phyloP scores from a whole-genome alignment of 2,113 vertebrate species.

The Bos indicus region DNA sequence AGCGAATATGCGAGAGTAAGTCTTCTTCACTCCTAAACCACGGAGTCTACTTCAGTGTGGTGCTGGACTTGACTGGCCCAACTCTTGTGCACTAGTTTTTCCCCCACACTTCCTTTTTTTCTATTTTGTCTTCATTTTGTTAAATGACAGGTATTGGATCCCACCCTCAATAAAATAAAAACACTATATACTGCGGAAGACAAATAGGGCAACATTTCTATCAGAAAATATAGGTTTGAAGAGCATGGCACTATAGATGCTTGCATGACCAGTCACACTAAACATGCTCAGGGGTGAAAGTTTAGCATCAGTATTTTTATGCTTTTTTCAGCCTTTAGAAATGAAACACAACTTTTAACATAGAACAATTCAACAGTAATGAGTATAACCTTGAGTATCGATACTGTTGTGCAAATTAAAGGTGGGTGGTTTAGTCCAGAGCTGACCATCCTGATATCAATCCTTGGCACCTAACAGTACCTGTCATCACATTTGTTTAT shows the following conservation, averaged over 20 bases:
- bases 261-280: slow-evolving; percentile 85
- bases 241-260: slow-evolving; percentile 79
- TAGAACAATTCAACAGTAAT: slow-evolving; percentile 82
- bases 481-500: slow-evolving; percentile 65
- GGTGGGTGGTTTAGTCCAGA: slow-evolving; percentile 74
- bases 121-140: slow-evolving; percentile 70
- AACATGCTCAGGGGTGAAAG: slow-evolving; percentile 81
- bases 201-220: slow-evolving; percentile 77
- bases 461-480: slow-evolving; percentile 74
- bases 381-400: slow-evolving; percentile 84
- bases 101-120: background rate
- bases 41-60: slow-evolving; percentile 63
- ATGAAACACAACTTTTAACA: slow-evolving; percentile 82
- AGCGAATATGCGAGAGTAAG: slow-evolving; percentile 68
- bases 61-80: slow-evolving; percentile 54
- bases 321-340: slow-evolving; percentile 79
- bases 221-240: slow-evolving; percentile 73
- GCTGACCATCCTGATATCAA: slow-evolving; percentile 71
- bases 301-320: slow-evolving; percentile 83
- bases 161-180: slow-evolving; percentile 75
- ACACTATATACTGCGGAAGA: slow-evolving; percentile 78
- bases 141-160: slow-evolving; percentile 78
- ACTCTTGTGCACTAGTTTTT: slow-evolving; percentile 72
- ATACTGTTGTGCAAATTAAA: slow-evolving; percentile 82
- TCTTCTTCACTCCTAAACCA: slow-evolving; percentile 70